A percentile compares a stretch with the other conserved stretches of the same genome.
phyloP scores from a whole-genome alignment of 2,888 invertebrate genomes.

The Acanthoscelides obtectus region DNA sequence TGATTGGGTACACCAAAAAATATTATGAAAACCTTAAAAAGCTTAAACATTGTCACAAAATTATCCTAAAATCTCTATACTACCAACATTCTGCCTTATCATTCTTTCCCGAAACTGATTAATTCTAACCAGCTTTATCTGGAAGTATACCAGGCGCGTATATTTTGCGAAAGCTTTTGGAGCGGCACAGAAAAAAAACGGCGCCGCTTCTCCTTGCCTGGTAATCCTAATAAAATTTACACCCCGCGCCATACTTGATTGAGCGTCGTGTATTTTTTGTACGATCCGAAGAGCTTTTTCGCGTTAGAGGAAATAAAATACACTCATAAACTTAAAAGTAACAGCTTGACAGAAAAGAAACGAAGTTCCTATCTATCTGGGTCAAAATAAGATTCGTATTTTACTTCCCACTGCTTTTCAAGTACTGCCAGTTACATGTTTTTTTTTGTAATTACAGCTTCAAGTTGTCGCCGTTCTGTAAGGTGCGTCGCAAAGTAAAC shows the following conservation, averaged over 20 bases:
- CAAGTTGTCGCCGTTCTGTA: too few species aligned
- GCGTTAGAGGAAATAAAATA: background rate
- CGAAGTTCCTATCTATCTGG: too few species aligned
- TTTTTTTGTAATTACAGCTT: too few species aligned
- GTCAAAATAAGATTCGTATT: too few species aligned
- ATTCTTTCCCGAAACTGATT: background rate
- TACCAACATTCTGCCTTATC: too few species aligned
- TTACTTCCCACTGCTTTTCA: too few species aligned
- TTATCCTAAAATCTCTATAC: too few species aligned
- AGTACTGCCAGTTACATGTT: too few species aligned
- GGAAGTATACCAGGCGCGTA: background rate
- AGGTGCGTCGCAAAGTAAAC: too few species aligned
- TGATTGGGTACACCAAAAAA: too few species aligned
- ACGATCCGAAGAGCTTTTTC: background rate
- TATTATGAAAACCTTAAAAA: too few species aligned
- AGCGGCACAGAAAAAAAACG: background rate
- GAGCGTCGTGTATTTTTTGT: background rate
- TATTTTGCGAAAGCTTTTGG: background rate
- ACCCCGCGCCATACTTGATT: background rate
- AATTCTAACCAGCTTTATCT: background rate
- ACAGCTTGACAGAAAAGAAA: background rate
- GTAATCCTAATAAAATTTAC: background rate
- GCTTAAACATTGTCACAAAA: too few species aligned
- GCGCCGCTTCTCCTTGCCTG: background rate
- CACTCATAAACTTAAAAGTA: background rate